Conservation (phyloP, 2,888 invertebrate genomes). For the Drosophila anomelani region DNA sequence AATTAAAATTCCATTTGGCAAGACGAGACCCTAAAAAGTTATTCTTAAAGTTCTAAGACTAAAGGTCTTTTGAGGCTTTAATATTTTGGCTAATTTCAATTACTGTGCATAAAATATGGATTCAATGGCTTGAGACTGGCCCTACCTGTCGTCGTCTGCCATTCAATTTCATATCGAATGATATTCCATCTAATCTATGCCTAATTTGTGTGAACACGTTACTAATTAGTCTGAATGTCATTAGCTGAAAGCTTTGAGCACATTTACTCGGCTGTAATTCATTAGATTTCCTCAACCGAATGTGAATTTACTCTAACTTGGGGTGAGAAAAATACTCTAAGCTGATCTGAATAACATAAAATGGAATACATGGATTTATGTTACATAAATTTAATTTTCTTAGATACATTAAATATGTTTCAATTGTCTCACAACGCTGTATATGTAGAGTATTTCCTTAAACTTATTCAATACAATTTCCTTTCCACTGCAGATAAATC, state of each 20-base stretch:
- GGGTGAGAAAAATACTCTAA: too few species aligned
- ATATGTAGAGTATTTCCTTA: not conserved
- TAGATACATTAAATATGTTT: not conserved
- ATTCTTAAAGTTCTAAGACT: not conserved
- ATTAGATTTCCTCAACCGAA: conserved; percentile 11
- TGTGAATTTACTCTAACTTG: not conserved
- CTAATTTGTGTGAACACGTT: conserved; percentile 59
- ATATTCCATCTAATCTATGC: conserved; percentile 55
- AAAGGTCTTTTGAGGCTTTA: not conserved
- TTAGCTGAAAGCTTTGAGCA: conserved; percentile 31
- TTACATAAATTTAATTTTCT: not conserved
- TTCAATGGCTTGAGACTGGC: not conserved
- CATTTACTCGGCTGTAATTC: conserved; percentile 26
- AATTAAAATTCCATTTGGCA: conserved; percentile 23
- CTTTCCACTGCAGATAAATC: not conserved
- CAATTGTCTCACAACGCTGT: not conserved
- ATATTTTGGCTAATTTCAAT: not conserved
- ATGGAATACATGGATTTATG: not conserved
- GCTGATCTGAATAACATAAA: not conserved
- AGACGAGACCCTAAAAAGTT: not conserved
- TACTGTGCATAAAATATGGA: conserved; percentile 2
- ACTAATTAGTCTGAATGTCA: conserved; percentile 59
- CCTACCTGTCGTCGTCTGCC: conserved; percentile 1
- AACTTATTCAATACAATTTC: not conserved
- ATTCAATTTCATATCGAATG: conserved; percentile 27